Base-by-base conservation (phyloP, 2,888 invertebrate genomes). In the Noctua janthe region DNA sequence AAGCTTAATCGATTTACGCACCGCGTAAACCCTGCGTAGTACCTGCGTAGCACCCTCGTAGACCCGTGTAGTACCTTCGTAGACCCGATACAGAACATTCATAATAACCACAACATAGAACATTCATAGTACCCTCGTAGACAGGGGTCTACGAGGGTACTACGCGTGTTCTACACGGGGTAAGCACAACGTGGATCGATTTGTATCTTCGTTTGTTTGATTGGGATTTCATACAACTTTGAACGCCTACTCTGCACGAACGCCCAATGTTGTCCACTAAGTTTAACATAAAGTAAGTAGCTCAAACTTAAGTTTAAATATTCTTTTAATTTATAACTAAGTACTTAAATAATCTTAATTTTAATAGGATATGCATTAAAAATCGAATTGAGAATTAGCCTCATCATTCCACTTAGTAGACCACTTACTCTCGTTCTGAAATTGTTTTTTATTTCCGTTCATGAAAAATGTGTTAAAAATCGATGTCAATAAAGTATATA, bases 351-450 rank as follows among this genome's bases (percentile, higher is more conserved):
- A 59, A 23, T 47, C 6, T 35, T 51, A 80, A 56, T 70, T 85
- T 13, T 66, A 80, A 49, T 81, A 85, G 56, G 80, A 80, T 81
- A 81, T 56, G 51, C 49, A 29, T 72, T 69, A 54, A 29, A 56
- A 23, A 75, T 23, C n/a, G 8, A 73, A 81, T 81, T 69, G 49
- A 69, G 59, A 80, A 29, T 71, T 51, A 29, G 56, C 43, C 23
- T 86, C 56, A 23, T 71, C 2, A 47, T 81, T 51, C 6, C 17
- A 20, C 49, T 56, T 54, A 20, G n/a, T 59, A 62, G 35, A 47
- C 17, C 6, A 3, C 15, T 47, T 7, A 47, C n/a, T 70, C 43
- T 79, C 67, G n/a, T 35, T 84, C 35, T 23, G 35, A 35, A 35
- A 17, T 8, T 64, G 35, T 10, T 0, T 35, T 64, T 35, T 35